These are phyloP conservation scores for Rotaria sp. DNA, from an alignment of 2,888 invertebrate genomes.

Conservation along the genomic window DNA sequence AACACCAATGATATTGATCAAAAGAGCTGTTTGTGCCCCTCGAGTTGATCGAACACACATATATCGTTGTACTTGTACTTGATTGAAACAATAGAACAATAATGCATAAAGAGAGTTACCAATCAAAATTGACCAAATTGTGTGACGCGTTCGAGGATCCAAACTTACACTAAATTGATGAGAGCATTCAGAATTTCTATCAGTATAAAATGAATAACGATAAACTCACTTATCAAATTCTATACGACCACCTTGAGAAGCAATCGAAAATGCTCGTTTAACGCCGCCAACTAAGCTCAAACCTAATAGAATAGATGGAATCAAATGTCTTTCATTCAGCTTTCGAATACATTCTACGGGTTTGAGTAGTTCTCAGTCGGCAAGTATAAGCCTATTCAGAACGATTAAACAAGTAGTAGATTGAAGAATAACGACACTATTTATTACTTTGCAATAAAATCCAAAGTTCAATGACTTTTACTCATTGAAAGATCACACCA, in stretches of 20 bases:
- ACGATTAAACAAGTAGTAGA: no score
- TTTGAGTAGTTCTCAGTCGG: no score
- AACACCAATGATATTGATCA: neutral
- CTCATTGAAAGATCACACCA: no score
- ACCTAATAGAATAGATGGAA: no score
- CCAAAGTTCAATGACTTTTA: no score
- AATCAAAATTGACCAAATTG: conserved; percentile 73
- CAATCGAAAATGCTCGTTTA: conserved; percentile 47
- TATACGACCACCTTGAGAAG: conserved; percentile 47
- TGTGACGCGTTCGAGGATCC: conserved; percentile 72
- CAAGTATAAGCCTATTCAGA: no score
- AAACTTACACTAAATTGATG: conserved; percentile 57
- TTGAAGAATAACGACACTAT: no score
- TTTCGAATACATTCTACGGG: no score
- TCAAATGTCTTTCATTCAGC: no score
- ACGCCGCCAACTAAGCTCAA: conserved; percentile 50
- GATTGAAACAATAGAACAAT: conserved; percentile 83
- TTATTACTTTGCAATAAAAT: no score
- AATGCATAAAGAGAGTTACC: conserved; percentile 85
- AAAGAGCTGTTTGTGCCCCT: conserved; percentile 59
- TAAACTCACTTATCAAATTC: conserved; percentile 49
- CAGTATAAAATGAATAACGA: neutral
- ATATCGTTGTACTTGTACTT: conserved; percentile 84
- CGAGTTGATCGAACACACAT: conserved; percentile 72
- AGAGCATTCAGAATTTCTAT: neutral